Conservation (phyloP, 1,140 invertebrate species). For the Harpegnathos saltator region DNA sequence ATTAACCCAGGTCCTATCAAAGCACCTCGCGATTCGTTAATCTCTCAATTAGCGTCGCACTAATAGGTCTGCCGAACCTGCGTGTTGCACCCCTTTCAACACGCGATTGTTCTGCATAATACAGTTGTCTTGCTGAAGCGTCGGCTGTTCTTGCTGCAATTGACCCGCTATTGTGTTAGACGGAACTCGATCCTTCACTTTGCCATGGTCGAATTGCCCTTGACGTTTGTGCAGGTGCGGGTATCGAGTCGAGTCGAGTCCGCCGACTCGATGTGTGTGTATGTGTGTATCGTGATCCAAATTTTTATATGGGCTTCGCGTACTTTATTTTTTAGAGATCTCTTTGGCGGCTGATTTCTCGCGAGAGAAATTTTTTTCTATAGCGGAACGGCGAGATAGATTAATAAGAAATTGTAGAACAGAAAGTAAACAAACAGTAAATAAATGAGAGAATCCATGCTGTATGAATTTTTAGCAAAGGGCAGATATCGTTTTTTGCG, state of each 20-base stretch:
- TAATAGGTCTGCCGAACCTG: slow-evolving; percentile 33
- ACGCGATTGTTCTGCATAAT: slow-evolving; percentile 15
- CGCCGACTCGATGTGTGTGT: too few species aligned
- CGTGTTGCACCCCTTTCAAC: slow-evolving; percentile 51
- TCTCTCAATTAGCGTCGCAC: slow-evolving; percentile 53
- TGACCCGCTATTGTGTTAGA: neutral
- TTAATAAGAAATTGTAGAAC: too few species aligned
- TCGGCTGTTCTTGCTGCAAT: slow-evolving; percentile 14
- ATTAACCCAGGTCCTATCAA: slow-evolving; percentile 55
- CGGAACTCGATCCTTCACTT: neutral
- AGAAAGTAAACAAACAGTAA: too few species aligned
- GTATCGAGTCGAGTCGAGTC: too few species aligned
- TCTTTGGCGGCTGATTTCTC: too few species aligned
- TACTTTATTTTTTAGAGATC: slow-evolving; percentile 7
- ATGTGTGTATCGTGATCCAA: neutral
- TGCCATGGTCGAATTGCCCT: neutral
- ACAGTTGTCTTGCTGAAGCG: neutral
- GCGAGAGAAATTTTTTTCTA: too few species aligned
- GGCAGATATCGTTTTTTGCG: too few species aligned
- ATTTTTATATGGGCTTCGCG: slow-evolving; percentile 9
- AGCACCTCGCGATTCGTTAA: slow-evolving; percentile 52
- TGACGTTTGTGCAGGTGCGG: neutral
- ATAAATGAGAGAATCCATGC: too few species aligned
- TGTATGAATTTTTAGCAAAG: too few species aligned
- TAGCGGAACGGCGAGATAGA: too few species aligned